A percentile compares a stretch with the other conserved stretches of the same genome.
Conservation (phyloP, 2,797 vertebrate species). For the Karalla daura region DNA sequence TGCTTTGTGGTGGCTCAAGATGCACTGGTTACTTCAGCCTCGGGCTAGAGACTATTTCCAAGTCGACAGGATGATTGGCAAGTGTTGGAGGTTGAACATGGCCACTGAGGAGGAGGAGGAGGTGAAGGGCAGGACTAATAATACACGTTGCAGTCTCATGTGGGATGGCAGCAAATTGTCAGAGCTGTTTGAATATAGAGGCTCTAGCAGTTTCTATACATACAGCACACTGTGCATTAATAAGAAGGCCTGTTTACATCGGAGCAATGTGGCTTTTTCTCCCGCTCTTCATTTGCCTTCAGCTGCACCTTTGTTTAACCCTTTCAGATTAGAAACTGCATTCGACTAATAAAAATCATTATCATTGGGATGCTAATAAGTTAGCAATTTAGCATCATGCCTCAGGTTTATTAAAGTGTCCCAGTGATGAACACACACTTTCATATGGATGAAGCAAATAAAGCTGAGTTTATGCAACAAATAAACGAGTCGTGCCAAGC, state of each 20-base stretch:
- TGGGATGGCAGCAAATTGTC: constrained; percentile 11
- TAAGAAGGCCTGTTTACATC: constrained; percentile 9
- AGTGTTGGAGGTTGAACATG: constrained; percentile 40
- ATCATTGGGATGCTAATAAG: constrained; percentile 67
- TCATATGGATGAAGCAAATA: constrained; percentile 65
- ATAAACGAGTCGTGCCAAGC: constrained; percentile 74
- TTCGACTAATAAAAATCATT: constrained; percentile 57
- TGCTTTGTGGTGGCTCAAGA: constrained; percentile 38
- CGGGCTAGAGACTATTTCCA: constrained; percentile 43
- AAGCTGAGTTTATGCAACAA: constrained; percentile 77
- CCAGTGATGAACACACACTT: constrained; percentile 53
- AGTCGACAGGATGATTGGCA: constrained; percentile 54
- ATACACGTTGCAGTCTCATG: constrained; percentile 3
- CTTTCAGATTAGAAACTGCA: constrained; percentile 45
- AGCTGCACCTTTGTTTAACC: constrained; percentile 52
- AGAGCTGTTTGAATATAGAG: constrained; percentile 25
- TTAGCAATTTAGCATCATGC: constrained; percentile 68
- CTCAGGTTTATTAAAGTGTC: constrained; percentile 67
- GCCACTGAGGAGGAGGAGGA: constrained; percentile 34
- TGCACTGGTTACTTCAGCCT: constrained; percentile 32
- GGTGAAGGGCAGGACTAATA: constrained; percentile 39
- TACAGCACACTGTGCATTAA: constrained; percentile 6
- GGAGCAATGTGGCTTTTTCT: background rate
- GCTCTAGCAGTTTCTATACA: constrained; percentile 16
- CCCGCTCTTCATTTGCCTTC: background rate